A percentile compares a stretch with the other conserved stretches of the same genome.
Conservation (phyloP, 1,140 invertebrate genomes). For the Episyrphus balteatus region DNA sequence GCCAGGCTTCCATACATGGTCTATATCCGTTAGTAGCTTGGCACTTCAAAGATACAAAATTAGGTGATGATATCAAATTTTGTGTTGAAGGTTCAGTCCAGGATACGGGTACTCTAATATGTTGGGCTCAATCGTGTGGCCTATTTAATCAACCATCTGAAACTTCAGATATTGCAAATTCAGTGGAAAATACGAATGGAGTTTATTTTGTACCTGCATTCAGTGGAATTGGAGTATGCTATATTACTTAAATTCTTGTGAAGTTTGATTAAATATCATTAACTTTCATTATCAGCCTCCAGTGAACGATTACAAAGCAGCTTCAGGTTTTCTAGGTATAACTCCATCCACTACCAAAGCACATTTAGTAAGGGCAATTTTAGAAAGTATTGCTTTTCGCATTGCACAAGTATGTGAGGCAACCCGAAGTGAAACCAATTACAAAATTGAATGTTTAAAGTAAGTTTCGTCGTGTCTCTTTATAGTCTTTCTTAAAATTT, state of each 20-base stretch:
- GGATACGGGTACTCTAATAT: conserved; percentile 78
- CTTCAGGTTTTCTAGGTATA: conserved; percentile 74
- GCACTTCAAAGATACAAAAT: conserved; percentile 48
- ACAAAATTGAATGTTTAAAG: conserved; percentile 49
- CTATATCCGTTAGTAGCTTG: conserved; percentile 88
- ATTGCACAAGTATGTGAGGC: conserved; percentile 64
- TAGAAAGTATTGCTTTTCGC: conserved; percentile 81
- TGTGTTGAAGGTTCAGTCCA: conserved; percentile 74
- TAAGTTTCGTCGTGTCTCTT: conserved; percentile 25
- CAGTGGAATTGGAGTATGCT: conserved; percentile 70
- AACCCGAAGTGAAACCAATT: conserved; percentile 52
- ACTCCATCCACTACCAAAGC: conserved; percentile 63
- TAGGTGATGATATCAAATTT: conserved; percentile 47
- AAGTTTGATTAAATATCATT: conserved; percentile 5
- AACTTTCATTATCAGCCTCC: conserved; percentile 58
- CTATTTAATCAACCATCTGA: conserved; percentile 58
- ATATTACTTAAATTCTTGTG: conserved; percentile 4
- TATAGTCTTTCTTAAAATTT: not conserved
- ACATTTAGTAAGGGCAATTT: conserved; percentile 69
- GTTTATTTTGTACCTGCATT: conserved; percentile 89
- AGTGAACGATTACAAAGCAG: conserved; percentile 72
- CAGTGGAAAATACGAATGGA: conserved; percentile 61
- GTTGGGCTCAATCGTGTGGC: conserved; percentile 70
- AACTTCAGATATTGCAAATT: conserved; percentile 56
- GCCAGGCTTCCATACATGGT: conserved; percentile 66